A percentile compares a stretch with the other conserved stretches of the same genome.
Conservation (phyloP, 2,888 invertebrate species). For the Callimorpha dominula region DNA sequence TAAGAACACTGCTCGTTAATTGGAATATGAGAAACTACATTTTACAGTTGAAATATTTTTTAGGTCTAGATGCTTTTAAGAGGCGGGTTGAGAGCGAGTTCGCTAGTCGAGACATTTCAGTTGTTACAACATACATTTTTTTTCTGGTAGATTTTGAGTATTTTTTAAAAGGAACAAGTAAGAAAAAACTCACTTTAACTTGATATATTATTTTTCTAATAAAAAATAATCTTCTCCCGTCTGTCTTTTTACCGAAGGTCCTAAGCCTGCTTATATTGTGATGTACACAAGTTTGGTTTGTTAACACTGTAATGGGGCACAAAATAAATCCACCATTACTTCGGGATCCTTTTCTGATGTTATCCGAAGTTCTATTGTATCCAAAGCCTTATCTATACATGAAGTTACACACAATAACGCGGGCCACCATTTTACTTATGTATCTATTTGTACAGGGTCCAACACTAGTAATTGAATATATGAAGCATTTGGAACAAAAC, state of each 20-base stretch:
- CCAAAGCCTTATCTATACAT: slow-evolving; percentile 63
- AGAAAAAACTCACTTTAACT: neutral
- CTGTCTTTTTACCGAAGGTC: neutral
- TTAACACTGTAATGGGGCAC: slow-evolving; percentile 43
- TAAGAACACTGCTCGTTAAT: slow-evolving; percentile 48
- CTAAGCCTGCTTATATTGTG: slow-evolving; percentile 3
- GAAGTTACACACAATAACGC: slow-evolving; percentile 33
- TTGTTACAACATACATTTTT: slow-evolving; percentile 12
- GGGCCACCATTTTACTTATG: slow-evolving; percentile 32
- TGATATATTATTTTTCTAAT: neutral
- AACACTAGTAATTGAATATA: neutral
- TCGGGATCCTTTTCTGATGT: slow-evolving; percentile 40
- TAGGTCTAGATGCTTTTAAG: slow-evolving; percentile 32
- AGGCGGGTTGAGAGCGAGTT: slow-evolving; percentile 18
- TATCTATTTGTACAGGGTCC: slow-evolving; percentile 22
- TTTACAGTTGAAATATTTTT: slow-evolving; percentile 33
- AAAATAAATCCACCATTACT: slow-evolving; percentile 53
- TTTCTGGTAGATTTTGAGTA: neutral
- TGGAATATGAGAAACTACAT: slow-evolving; percentile 40
- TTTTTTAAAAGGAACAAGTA: neutral
- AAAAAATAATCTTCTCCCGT: neutral
- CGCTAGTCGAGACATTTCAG: slow-evolving; percentile 12
- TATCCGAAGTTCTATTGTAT: slow-evolving; percentile 55
- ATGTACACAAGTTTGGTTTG: slow-evolving; percentile 21
- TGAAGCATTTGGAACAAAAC: neutral